Conservation (phyloP, 2,113 vertebrate genomes). For the Sarotherodon lohbergeri region DNA sequence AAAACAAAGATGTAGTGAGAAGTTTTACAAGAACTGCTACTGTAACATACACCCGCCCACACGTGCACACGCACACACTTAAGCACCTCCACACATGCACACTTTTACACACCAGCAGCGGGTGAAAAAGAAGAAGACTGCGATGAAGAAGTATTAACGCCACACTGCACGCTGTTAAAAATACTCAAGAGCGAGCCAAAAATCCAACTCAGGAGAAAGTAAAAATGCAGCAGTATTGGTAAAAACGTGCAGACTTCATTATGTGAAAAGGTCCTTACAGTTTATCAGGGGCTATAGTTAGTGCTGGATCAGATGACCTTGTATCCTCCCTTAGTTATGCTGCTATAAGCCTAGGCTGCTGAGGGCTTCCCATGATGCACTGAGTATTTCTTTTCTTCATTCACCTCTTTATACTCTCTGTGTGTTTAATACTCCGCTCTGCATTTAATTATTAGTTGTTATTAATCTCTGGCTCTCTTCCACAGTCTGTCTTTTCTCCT, state of each 20-base stretch:
- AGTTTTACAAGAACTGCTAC: neutral
- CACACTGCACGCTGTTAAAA: neutral
- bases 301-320: neutral
- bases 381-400: neutral
- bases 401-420: neutral
- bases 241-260: neutral
- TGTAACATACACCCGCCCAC: neutral
- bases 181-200: neutral
- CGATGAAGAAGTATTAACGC: neutral
- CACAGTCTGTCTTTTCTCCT: neutral
- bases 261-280: neutral
- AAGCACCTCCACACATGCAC: neutral
- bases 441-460: neutral
- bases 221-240: neutral
- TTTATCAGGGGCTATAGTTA: neutral
- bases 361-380: neutral
- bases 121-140: neutral
- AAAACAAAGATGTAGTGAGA: neutral
- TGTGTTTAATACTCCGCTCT: neutral
- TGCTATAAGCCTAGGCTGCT: neutral
- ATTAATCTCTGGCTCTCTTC: neutral
- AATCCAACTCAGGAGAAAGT: neutral
- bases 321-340: neutral
- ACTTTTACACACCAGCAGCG: neutral
- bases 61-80: neutral